Conservation (phyloP, 2,888 invertebrate species). For the Disparrhopalites patrizii region DNA sequence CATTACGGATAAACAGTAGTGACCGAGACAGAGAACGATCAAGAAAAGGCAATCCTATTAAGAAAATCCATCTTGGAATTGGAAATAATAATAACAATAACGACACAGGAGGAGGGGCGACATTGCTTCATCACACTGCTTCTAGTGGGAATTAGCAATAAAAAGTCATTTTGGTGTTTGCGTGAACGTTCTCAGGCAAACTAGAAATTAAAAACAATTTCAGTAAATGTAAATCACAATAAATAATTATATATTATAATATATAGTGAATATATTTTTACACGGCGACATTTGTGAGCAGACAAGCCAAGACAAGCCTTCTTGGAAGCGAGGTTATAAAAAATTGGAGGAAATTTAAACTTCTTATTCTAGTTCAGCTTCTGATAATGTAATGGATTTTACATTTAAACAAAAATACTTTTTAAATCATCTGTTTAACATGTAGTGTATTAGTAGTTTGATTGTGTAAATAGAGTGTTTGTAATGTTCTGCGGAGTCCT, state of each 20-base stretch:
- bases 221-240: not conserved
- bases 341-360: not conserved
- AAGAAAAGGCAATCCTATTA: constrained; percentile 47
- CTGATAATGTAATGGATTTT: constrained; percentile 22
- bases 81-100: constrained; percentile 46
- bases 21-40: constrained; percentile 43
- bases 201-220: not conserved
- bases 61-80: constrained; percentile 45
- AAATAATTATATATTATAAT: constrained; percentile 7
- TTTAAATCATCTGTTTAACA: constrained; percentile 18
- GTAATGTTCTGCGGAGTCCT: constrained; percentile 13
- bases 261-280: constrained; percentile 28
- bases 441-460: constrained; percentile 10
- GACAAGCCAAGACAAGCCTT: constrained; percentile 9
- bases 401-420: constrained; percentile 4
- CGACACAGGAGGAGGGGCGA: constrained; percentile 33
- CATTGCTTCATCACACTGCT: constrained; percentile 21
- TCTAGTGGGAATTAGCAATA: constrained; percentile 26
- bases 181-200: too few species aligned
- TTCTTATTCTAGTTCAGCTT: constrained; percentile 27
- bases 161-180: constrained; percentile 11
- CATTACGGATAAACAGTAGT: constrained; percentile 33
- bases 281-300: constrained; percentile 15
- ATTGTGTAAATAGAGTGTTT: constrained; percentile 1
- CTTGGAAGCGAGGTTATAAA: constrained; percentile 5